These are phyloP conservation scores for Mesoligia furuncula DNA, from an alignment of 2,888 invertebrate genomes.

Conservation along the genomic window DNA sequence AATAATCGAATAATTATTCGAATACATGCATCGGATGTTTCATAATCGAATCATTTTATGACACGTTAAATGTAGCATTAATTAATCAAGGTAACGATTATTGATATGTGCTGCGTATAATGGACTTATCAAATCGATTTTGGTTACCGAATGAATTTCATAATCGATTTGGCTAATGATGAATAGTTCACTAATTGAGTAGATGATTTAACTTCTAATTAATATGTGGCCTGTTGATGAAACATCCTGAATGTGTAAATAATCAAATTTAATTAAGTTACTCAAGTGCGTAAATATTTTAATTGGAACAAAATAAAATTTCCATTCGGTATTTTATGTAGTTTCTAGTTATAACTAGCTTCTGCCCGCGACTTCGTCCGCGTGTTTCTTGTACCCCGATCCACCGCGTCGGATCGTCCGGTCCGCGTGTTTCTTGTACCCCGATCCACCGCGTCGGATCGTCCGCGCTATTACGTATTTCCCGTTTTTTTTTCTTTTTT, in stretches of 20 bases:
- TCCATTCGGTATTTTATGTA: neutral
- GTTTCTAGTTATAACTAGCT: neutral
- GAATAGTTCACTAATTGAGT: constrained; percentile 51
- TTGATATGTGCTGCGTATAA: constrained; percentile 30
- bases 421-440: too few relatives aligned
- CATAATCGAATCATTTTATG: constrained; percentile 40
- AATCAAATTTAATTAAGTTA: constrained; percentile 12
- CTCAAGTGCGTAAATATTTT: constrained; percentile 5
- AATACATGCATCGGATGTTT: constrained; percentile 33
- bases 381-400: too few relatives aligned
- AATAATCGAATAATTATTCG: constrained; percentile 49
- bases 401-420: too few relatives aligned
- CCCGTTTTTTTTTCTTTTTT: too few relatives aligned
- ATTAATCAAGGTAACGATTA: constrained; percentile 49
- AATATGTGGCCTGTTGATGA: constrained; percentile 24
- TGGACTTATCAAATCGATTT: constrained; percentile 45
- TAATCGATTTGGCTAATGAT: constrained; percentile 33
- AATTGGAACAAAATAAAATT: neutral
- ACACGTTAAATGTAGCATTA: constrained; percentile 42
- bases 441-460: too few relatives aligned
- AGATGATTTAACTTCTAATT: constrained; percentile 42
- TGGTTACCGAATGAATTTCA: constrained; percentile 42
- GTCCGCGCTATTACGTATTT: too few relatives aligned
- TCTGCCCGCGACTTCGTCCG: too few relatives aligned
- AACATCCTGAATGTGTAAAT: constrained; percentile 44